Evolutionary conservation across 37 sponge, comb jelly and placozoan genomes (phyloP), one percentile per base, ranked within the genome.

Genomic region (Hormiphora californensis): DNA sequence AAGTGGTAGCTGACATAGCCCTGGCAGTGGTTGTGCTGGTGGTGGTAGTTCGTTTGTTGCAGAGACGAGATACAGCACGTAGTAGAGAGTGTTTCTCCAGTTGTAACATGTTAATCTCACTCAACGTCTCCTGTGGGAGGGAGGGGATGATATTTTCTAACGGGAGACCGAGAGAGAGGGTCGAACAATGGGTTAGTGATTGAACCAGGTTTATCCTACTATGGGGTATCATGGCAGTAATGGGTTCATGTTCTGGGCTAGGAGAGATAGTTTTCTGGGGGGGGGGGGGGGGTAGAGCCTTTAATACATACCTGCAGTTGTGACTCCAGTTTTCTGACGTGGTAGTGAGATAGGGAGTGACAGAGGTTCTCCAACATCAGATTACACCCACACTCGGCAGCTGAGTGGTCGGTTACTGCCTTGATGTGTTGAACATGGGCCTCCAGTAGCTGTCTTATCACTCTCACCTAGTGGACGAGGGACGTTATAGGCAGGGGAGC

Each of bases 281-380:
- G n/a, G n/a, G n/a, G n/a, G n/a, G n/a, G n/a, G n/a, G n/a, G n/a
- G n/a, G n/a, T n/a, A n/a, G n/a, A n/a, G n/a, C n/a, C n/a, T n/a
- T n/a, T n/a, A n/a, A n/a, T n/a, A n/a, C n/a, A n/a, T 19, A 73
- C 81, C 81, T 73, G 81, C 1, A 73, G 81, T 46, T 73, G 81
- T 23, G 81, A 73, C 81, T 73, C 81, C 27, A 73, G 81, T 40
- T 73, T 73, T 9, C 81, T 3, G 44, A 73, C 81, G 35, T 73
- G 81, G 38, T 73, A 73, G 44, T 73, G 81, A n/a, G 81, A 73
- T 43, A 73, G 81, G 9, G 81, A 73, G 46, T 73, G 81, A 73
- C 81, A 73, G 44, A 73, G 43, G 27, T 73, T 73, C 81, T 73
- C 81, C 44, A 73, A 33, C 81, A 73, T 73, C 81, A 73, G 40